Percentiles rank a stretch among this genome's conserved stretches.
Conservation (phyloP, 2,888 invertebrate species). For the Drosophila ustulata region DNA sequence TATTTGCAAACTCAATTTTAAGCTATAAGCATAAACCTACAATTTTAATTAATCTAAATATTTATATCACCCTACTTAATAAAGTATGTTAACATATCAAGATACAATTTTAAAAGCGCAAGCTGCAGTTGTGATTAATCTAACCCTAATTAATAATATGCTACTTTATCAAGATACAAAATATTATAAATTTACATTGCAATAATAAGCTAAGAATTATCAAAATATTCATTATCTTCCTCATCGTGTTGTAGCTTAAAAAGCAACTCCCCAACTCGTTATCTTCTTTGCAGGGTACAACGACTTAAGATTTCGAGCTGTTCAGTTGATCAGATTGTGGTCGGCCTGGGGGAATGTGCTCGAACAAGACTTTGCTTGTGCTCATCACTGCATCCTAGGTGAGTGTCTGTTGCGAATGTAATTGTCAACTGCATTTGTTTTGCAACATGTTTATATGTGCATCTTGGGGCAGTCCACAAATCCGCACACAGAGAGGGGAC, state of each 20-base stretch:
- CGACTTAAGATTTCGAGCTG: conserved; percentile 55
- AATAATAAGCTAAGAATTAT: too few species aligned
- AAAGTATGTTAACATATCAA: too few species aligned
- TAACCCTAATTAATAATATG: too few species aligned
- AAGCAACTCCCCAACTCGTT: not conserved
- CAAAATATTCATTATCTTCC: too few species aligned
- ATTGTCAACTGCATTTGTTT: conserved; percentile 73
- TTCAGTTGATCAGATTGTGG: conserved; percentile 56
- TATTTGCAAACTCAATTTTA: not conserved
- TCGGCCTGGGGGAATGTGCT: conserved; percentile 31
- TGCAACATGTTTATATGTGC: conserved; percentile 46
- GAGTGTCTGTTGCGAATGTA: conserved; percentile 31
- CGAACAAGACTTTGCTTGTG: not conserved
- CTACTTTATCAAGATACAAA: too few species aligned
- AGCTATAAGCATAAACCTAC: not conserved
- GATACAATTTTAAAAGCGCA: too few species aligned
- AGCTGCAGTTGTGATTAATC: too few species aligned
- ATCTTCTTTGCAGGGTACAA: conserved; percentile 33
- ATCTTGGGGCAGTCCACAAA: conserved; percentile 24
- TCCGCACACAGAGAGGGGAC: not conserved
- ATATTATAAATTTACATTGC: too few species aligned
- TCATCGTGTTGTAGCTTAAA: too few species aligned
- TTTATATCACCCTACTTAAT: too few species aligned
- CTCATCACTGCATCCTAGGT: conserved; percentile 8
- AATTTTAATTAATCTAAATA: not conserved